These are phyloP conservation scores for Toxostoma redivivum DNA, from an alignment of 2,113 vertebrate species.

Conservation along the genomic window DNA sequence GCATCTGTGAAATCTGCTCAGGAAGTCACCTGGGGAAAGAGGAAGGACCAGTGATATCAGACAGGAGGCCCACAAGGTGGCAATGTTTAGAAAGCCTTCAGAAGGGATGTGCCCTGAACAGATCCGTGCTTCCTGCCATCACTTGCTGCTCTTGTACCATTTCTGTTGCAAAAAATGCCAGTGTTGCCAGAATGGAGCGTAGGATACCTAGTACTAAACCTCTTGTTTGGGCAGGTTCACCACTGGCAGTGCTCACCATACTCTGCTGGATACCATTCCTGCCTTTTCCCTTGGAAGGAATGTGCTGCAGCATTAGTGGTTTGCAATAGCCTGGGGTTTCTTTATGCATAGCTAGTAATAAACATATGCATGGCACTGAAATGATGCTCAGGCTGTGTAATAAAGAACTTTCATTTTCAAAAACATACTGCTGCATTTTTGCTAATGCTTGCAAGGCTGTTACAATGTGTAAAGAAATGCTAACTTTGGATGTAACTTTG, in stretches of 20 bases:
- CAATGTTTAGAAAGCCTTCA: slow-evolving; percentile 71
- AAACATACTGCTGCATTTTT: background rate
- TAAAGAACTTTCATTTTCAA: background rate
- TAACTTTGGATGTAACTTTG: background rate
- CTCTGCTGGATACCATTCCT: background rate
- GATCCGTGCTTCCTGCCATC: background rate
- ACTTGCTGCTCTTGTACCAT: background rate
- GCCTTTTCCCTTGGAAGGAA: background rate
- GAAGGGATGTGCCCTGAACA: background rate
- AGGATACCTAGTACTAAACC: background rate
- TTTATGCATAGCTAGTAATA: background rate
- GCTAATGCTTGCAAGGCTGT: background rate
- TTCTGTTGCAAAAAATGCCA: background rate
- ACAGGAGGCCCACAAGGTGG: slow-evolving; percentile 72
- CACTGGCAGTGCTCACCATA: fast-evolving
- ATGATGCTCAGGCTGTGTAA: background rate
- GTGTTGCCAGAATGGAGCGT: background rate
- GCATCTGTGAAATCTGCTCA: background rate
- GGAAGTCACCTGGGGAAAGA: background rate
- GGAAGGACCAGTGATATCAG: slow-evolving; percentile 10
- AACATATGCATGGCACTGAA: background rate
- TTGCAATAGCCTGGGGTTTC: background rate
- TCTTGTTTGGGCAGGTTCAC: background rate
- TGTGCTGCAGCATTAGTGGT: background rate
- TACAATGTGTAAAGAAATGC: background rate